These are phyloP conservation scores for Mastigias papua DNA, from an alignment of 30 jellyfish, hydroid and myxozoan genomes.

Conservation along the genomic window DNA sequence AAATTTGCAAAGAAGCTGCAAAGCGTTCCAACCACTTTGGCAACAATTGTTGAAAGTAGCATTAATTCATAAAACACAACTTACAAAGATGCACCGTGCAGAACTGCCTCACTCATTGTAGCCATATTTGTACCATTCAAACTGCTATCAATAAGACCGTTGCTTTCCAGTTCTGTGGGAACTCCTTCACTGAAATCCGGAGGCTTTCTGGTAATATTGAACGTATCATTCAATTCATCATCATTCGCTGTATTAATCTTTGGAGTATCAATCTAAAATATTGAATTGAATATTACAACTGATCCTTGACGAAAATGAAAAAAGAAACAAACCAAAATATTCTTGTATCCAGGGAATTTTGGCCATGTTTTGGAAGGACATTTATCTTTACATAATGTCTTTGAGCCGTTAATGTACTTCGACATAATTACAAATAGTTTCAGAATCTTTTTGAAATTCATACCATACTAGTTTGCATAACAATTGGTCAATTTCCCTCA, in stretches of 20 bases:
- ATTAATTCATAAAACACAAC: constrained; percentile 2
- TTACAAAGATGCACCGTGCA: constrained; percentile 97
- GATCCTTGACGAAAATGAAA: not conserved
- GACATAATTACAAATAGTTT: too few species aligned
- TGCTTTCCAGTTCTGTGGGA: constrained; percentile 23
- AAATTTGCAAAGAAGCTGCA: not conserved
- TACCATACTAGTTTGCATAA: too few species aligned
- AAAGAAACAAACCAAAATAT: too few species aligned
- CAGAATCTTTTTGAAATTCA: too few species aligned
- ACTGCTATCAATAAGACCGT: not conserved
- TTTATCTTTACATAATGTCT: too few species aligned
- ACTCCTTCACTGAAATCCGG: constrained; percentile 34
- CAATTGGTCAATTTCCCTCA: too few species aligned
- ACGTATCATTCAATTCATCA: constrained; percentile 88
- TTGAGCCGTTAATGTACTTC: too few species aligned
- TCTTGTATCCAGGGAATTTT: too few species aligned
- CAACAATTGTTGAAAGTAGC: not conserved
- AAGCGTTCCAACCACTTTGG: not conserved
- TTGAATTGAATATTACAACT: not conserved
- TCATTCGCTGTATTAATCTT: constrained; percentile 8
- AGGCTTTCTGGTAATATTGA: constrained; percentile 81
- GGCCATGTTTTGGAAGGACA: too few species aligned
- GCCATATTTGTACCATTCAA: not conserved
- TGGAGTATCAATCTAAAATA: not conserved
- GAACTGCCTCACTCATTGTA: constrained; percentile 88